A percentile compares a stretch with the other conserved stretches of the same genome.
Evolutionary conservation across 2,113 vertebrate genomes (phyloP).

Genomic region (Carassius carassius): DNA sequence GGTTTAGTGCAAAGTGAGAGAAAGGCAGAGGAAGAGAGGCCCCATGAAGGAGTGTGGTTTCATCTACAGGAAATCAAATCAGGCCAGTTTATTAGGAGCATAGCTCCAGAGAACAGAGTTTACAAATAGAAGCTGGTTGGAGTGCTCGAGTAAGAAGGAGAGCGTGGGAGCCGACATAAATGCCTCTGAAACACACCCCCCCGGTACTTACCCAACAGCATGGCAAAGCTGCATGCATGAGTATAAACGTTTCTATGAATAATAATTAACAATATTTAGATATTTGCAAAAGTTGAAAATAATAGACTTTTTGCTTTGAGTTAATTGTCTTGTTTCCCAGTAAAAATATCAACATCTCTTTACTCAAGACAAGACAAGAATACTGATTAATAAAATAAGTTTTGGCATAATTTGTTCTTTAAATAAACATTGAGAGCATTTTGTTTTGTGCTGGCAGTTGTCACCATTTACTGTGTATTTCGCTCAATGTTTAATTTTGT

Average conservation of each 20-base stretch:
- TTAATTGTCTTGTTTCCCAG: not conserved
- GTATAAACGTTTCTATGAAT: not conserved
- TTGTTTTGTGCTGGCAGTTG: not conserved
- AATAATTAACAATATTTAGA: slow-evolving; percentile 9
- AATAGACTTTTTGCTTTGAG: not conserved
- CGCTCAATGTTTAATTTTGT: not conserved
- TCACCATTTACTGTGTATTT: not conserved
- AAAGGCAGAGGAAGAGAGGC: slow-evolving; percentile 55
- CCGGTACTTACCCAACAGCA: not conserved
- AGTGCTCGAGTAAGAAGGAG: slow-evolving; percentile 31
- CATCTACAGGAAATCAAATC: slow-evolving; percentile 63
- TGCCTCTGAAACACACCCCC: not conserved
- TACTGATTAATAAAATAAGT: not conserved
- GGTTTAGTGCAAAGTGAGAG: slow-evolving; percentile 14
- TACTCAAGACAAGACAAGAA: not conserved
- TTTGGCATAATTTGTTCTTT: not conserved
- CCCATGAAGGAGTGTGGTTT: slow-evolving; percentile 52
- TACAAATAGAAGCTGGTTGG: slow-evolving; percentile 59
- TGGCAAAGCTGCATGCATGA: not conserved
- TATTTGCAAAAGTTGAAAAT: not conserved
- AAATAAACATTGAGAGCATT: not conserved
- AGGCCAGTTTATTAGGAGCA: slow-evolving; percentile 54
- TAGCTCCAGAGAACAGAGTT: slow-evolving; percentile 57
- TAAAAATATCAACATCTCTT: too few relatives aligned
- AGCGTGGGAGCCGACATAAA: slow-evolving; percentile 3